phyloP scores from a whole-genome alignment of 1,140 invertebrate species.

The Cyphomyrmex costatus region DNA sequence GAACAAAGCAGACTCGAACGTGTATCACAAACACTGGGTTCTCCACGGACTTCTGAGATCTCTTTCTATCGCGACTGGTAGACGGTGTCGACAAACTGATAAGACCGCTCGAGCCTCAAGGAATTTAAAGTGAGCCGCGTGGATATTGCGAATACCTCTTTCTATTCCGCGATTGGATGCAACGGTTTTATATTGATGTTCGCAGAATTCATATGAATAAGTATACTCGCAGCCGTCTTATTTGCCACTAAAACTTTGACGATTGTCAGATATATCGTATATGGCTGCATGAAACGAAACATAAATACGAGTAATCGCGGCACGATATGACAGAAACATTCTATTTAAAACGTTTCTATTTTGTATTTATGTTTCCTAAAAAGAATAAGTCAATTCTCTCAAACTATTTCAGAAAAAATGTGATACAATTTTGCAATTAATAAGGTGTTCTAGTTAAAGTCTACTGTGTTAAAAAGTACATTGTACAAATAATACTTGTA shows the following conservation, averaged over 20 bases:
- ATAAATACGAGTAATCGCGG: not conserved
- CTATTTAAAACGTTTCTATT: not conserved
- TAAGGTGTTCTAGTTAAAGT: not conserved
- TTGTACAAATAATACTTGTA: not conserved
- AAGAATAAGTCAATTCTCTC: not conserved
- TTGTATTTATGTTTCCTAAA: not conserved
- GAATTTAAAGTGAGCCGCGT: constrained; percentile 72
- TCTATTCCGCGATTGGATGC: constrained; percentile 63
- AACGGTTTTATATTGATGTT: constrained; percentile 19
- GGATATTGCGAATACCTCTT: constrained; percentile 69
- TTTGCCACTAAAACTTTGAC: constrained; percentile 37
- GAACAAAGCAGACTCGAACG: constrained; percentile 54
- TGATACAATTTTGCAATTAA: not conserved
- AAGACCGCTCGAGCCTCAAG: constrained; percentile 67
- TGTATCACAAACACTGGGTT: constrained; percentile 41
- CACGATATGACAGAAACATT: not conserved
- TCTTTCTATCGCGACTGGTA: constrained; percentile 65
- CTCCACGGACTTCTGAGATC: constrained; percentile 61
- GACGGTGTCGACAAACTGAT: constrained; percentile 81
- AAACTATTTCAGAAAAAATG: not conserved
- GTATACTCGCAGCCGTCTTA: not conserved
- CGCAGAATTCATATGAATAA: not conserved
- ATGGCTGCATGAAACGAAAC: not conserved
- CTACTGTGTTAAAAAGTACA: not conserved
- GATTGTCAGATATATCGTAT: not conserved